Evolutionary conservation across 2,888 invertebrate genomes (phyloP).

Genomic region (Phaonia tiefii): DNA sequence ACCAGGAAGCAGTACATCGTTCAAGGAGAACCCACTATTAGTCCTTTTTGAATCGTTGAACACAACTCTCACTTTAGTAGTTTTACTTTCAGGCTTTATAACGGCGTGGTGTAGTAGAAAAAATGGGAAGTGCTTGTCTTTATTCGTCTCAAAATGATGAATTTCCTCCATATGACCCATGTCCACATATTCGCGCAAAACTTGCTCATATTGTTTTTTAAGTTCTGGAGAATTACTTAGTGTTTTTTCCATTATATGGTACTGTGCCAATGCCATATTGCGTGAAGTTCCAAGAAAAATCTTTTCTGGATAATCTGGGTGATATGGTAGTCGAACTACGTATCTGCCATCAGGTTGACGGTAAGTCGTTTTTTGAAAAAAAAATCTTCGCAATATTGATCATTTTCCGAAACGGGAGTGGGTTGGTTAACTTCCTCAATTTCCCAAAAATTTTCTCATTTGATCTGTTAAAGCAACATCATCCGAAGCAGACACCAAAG

Average conservation of each 20-base stretch:
- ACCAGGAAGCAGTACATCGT: conserved; percentile 3
- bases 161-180: conserved; percentile 48
- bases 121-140: conserved; percentile 22
- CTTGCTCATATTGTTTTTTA: conserved; percentile 2
- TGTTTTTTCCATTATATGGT: no score
- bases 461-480: no score
- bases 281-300: conserved; percentile 30
- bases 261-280: no score
- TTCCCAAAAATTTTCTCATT: conserved; percentile 48
- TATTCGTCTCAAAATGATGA: not conserved
- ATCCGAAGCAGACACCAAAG: no score
- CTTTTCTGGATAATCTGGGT: conserved; percentile 2
- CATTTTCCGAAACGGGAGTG: not conserved
- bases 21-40: not conserved
- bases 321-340: conserved; percentile 27
- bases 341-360: conserved; percentile 31
- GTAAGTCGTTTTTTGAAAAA: conserved; percentile 32
- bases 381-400: conserved; percentile 35
- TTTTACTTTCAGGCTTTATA: conserved; percentile 45
- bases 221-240: conserved; percentile 1
- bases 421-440: conserved; percentile 11
- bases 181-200: conserved; percentile 42
- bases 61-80: conserved; percentile 61
- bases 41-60: conserved; percentile 58
- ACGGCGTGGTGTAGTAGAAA: conserved; percentile 61